Evolutionary conservation across 1,140 invertebrate genomes (phyloP), one percentile per base, ranked within the genome.

Genomic region (Apis cerana): DNA sequence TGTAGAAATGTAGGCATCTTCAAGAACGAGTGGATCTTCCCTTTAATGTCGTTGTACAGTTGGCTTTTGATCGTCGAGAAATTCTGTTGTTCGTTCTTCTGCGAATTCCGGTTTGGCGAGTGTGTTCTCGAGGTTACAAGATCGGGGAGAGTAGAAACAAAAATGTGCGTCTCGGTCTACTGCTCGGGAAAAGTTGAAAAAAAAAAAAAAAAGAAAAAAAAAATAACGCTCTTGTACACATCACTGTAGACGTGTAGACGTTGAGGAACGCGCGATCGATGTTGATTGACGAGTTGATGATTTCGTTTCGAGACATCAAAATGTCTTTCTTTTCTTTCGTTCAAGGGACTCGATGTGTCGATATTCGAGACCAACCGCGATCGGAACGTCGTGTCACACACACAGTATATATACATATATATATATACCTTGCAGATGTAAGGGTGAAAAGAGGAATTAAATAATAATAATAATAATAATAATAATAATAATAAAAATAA

Each of bases 301-400:
- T 33, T n/a, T 27, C 17, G 11, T 74, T 74, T 67, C 61, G 78
- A 72, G 13, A 21, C 50, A 62, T 64, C 61, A n/a, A 23, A 23
- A n/a, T 15, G 12, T 62, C 12, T 23, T 12, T 15, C 7, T 62
- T 0, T 23, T 8, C 61, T 1, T 4, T 65, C 11, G 9, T 70
- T 19, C 33, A 27, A 43, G 33, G 17, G 23, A 56, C 17, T 56
- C 59, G 50, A 65, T 64, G 79, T 75, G 50, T 59, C 48, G 68
- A 52, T 67, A 52, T 59, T 75, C 23, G 21, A 65, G 61, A 58
- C 61, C 78, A 48, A 80, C n/a, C 82, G 82, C 78, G 71, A 77
- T n/a, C 43, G 62, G 67, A 74, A 75, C 69, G 17, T 78, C 74
- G 59, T 15, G 64, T 86, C 77, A 33, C 62, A 27, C 33, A 33